These are phyloP conservation scores for Melitaea athalia DNA, from an alignment of 2,888 invertebrate species.

Conservation along the genomic window DNA sequence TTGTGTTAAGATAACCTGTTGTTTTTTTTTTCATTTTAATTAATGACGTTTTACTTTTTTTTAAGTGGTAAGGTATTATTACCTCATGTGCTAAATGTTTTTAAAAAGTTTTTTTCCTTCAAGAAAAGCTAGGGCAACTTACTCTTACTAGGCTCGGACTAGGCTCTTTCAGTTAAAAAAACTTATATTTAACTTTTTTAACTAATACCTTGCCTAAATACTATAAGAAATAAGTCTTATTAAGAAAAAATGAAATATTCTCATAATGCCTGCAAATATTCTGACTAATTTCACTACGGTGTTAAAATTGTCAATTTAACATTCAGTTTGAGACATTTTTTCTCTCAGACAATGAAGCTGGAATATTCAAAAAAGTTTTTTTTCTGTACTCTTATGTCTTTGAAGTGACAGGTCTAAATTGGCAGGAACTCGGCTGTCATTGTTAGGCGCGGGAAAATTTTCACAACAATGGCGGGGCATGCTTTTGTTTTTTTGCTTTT, in stretches of 20 bases:
- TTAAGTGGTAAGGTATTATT: too few relatives aligned
- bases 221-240: too few relatives aligned
- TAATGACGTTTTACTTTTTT: too few relatives aligned
- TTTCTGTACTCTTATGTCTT: slow-evolving; percentile 16
- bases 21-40: too few relatives aligned
- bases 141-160: too few relatives aligned
- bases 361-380: slow-evolving; percentile 7
- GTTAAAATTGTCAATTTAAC: slow-evolving; percentile 25
- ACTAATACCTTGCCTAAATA: background rate
- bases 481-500: slow-evolving; percentile 2
- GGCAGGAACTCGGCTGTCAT: slow-evolving; percentile 36
- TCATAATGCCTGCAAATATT: too few relatives aligned
- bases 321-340: background rate
- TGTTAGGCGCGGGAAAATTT: slow-evolving; percentile 37
- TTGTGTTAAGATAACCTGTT: too few relatives aligned
- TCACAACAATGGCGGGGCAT: slow-evolving; percentile 21
- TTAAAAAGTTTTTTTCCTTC: too few relatives aligned
- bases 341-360: background rate
- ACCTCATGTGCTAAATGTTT: too few relatives aligned
- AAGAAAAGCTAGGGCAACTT: too few relatives aligned
- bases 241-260: too few relatives aligned
- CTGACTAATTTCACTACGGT: slow-evolving; percentile 18
- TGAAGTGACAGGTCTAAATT: slow-evolving; percentile 42
- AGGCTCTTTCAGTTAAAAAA: background rate
- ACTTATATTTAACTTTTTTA: background rate